Base-by-base conservation (phyloP, 2,113 vertebrate species). In the Atherinomorus stipes region DNA sequence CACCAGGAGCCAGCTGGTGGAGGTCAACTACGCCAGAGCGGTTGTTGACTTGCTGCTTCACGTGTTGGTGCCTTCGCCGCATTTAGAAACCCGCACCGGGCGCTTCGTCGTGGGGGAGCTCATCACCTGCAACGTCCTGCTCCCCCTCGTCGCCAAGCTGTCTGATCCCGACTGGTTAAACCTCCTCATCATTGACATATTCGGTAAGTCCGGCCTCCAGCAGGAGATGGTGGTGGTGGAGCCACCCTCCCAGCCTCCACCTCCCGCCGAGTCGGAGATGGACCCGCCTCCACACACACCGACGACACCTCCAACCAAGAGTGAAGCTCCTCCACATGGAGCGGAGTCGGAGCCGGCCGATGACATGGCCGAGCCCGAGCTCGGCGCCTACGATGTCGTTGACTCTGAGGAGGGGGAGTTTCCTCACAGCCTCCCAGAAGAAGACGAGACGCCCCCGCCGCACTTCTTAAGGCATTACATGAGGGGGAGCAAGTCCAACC, bases 81-180 rank as follows among this genome's bases (percentile, higher is more conserved):
- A 98, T 81, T 78, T 99, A 79, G 96, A 97, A 71, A 97, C 94
- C 0, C 84, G 91, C 9, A 98, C 96, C 0, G 98, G 98, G 0
- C 92, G 94, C 0, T 96, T 96, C 0, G 93, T 98, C 0, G 96
- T 99, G 1, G 95, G 95, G 1, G 97, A 99, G 83, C 95, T 99
- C 23, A 94, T 99, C 4, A 94, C 96, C 11, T 99, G 97, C 84
- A 98, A 97, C 0, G 96, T 99, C 26, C 62, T 99, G 47, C 90
- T 98, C 53, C 97, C 97, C 0, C 89, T 98, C n/a, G 50, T 98
- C 19, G 89, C 19, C 34, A 97, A 94, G 62, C 85, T 98, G 74
- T 94, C 96, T 0, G 96, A 99, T 58, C 97, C 98, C 0, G 98
- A 99, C 83, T 99, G 95, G 94, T 91, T 99, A 63, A 97, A 99